These are phyloP conservation scores for Camponotus pennsylvanicus DNA, from an alignment of 1,140 invertebrate species.

Conservation along the genomic window DNA sequence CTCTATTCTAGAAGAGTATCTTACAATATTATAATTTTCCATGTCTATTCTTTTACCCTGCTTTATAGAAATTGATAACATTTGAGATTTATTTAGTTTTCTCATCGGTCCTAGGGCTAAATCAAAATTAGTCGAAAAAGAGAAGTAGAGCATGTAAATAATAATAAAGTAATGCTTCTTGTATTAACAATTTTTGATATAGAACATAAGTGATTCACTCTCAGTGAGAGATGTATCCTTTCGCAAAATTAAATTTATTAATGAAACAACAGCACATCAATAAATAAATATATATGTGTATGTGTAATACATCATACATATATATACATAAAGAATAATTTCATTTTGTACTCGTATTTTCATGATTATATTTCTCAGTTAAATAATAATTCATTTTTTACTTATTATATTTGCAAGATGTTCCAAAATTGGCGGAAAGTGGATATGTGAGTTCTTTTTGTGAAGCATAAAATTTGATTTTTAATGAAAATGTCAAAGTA, in stretches of 20 bases:
- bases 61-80: background rate
- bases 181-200: constrained; percentile 67
- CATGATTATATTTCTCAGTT: constrained; percentile 58
- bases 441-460: background rate
- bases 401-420: constrained; percentile 36
- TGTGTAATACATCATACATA: constrained; percentile 31
- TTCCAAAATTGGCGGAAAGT: background rate
- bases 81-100: constrained; percentile 53
- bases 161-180: constrained; percentile 75
- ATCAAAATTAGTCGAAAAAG: constrained; percentile 78
- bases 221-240: constrained; percentile 62
- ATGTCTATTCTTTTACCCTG: background rate
- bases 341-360: constrained; percentile 63
- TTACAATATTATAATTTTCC: constrained; percentile 49
- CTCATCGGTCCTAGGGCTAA: constrained; percentile 77
- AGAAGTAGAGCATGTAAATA: constrained; percentile 76
- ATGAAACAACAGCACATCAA: constrained; percentile 62
- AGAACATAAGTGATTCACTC: constrained; percentile 66
- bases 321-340: constrained; percentile 47
- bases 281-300: constrained; percentile 64
- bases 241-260: constrained; percentile 64
- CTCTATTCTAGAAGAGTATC: constrained; percentile 60
- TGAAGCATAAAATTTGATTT: background rate
- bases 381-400: constrained; percentile 49
- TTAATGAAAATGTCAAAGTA: no score